A percentile compares a stretch with the other conserved stretches of the same genome.
Conservation (phyloP, 2,797 vertebrate species). For the Catostomus latipinnis region DNA sequence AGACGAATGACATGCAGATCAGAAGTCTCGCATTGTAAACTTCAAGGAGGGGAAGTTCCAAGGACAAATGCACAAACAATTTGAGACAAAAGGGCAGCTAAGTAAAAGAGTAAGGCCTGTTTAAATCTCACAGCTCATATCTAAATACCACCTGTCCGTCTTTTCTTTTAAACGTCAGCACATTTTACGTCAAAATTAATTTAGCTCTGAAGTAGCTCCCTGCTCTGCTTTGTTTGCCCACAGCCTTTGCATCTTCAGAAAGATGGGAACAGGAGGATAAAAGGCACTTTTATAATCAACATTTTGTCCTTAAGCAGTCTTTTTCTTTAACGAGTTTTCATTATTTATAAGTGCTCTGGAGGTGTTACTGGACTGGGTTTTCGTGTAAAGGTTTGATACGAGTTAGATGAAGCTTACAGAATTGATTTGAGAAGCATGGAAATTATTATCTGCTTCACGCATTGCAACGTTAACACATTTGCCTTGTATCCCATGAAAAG, state of each 20-base stretch:
- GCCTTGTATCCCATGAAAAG: constrained; percentile 38
- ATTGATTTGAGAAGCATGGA: constrained; percentile 98
- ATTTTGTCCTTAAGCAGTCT: constrained; percentile 88
- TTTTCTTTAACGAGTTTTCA: constrained; percentile 94
- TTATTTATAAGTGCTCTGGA: constrained; percentile 99
- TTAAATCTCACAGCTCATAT: constrained; percentile 71
- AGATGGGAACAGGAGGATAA: constrained; percentile 86
- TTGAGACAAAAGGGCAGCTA: constrained; percentile 70
- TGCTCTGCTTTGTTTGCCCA: constrained; percentile 72
- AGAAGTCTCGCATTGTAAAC: constrained; percentile 52
- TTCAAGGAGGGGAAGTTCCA: constrained; percentile 68
- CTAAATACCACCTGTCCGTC: constrained; percentile 75
- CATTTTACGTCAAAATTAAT: constrained; percentile 78
- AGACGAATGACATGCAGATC: constrained; percentile 10
- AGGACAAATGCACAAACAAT: constrained; percentile 72
- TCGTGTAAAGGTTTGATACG: constrained; percentile 85
- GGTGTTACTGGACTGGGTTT: constrained; percentile 92
- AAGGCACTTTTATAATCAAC: constrained; percentile 87
- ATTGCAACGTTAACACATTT: constrained; percentile 55
- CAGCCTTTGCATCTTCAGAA: constrained; percentile 77
- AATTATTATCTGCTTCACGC: constrained; percentile 97
- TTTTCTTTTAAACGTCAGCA: constrained; percentile 75
- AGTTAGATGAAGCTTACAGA: constrained; percentile 94
- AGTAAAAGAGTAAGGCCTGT: constrained; percentile 50
- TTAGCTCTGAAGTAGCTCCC: constrained; percentile 70